Base-by-base conservation (phyloP, 2,888 invertebrate genomes). In the Tillus elongatus region DNA sequence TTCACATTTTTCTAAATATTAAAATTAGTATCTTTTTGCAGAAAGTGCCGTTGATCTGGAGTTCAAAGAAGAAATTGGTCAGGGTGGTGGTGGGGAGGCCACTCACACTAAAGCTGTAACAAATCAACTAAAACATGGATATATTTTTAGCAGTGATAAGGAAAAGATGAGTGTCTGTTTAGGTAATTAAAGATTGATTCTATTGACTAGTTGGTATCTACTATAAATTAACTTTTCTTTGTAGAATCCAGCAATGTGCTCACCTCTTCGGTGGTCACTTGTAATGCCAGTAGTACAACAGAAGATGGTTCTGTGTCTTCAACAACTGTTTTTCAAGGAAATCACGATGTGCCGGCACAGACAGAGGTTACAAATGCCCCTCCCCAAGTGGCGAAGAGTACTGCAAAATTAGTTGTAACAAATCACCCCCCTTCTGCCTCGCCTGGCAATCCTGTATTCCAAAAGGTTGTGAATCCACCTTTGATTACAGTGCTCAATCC, bases 401-500 rank as follows among this genome's bases (percentile, higher is more conserved):
- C 56, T 27, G 47, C 57, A 3, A 57, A 57, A 41, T 45, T 60
- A 13, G 52, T 59, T 10, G 52, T 58, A 15, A 40, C 56, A 10
- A 52, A 47, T 37, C 50, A 51, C 33, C 36, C 49, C 14, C 19
- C 51, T 9, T 34, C 46, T 9, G 40, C 47, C 4, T 46, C 42
- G 29, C 44, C 33, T 24, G 40, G 39, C 10, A 43, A 45, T 31
- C 46, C 51, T 14, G 50, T 55, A 9, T 36, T 58, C 26, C 58
- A 58, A 35, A 58, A 58, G 43, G 54, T 56, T 13, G 49, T 53
- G 15, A 61, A 56, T 35, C 55, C 58, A 28, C 61, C 64, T 8
- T 46, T 64, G 15, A 65, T 66, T 37, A 66, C 66, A 10, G 63
- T 66, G 40, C 49, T 66, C 30, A 65, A 64, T 40, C 50, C 60